Percentiles rank a stretch among this genome's conserved stretches.
phyloP scores from a whole-genome alignment of 2,113 vertebrate genomes.

The Rynchops niger region DNA sequence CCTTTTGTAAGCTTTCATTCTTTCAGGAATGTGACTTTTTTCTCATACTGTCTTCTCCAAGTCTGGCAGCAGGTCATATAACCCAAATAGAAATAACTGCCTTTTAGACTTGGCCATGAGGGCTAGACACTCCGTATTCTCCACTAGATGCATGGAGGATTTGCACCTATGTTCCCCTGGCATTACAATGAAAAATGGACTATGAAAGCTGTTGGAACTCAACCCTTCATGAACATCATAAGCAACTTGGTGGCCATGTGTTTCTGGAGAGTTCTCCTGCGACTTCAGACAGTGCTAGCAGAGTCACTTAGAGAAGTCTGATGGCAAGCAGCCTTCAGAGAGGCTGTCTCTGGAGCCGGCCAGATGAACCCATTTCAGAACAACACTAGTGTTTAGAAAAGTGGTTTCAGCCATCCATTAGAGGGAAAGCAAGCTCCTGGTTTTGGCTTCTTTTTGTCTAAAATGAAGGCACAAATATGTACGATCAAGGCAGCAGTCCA shows the following conservation, averaged over 20 bases:
- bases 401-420: not conserved
- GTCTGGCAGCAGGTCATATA: not conserved
- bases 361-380: not conserved
- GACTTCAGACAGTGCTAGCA: not conserved
- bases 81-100: not conserved
- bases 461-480: not conserved
- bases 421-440: not conserved
- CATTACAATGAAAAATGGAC: not conserved
- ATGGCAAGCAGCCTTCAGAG: not conserved
- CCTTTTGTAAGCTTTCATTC: not conserved
- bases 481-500: not conserved
- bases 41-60: not conserved
- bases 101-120: not conserved
- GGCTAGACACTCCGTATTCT: not conserved
- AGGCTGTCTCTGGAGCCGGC: accelerated
- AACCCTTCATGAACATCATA: not conserved
- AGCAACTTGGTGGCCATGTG: accelerated
- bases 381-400: not conserved
- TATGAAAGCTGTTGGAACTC: not conserved
- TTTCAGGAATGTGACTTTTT: not conserved
- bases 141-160: not conserved
- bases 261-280: not conserved
- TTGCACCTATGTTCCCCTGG: not conserved
- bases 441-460: not conserved
- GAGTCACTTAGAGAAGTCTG: not conserved